phyloP scores from a whole-genome alignment of 2,113 vertebrate species.

The Cathartes aura region DNA sequence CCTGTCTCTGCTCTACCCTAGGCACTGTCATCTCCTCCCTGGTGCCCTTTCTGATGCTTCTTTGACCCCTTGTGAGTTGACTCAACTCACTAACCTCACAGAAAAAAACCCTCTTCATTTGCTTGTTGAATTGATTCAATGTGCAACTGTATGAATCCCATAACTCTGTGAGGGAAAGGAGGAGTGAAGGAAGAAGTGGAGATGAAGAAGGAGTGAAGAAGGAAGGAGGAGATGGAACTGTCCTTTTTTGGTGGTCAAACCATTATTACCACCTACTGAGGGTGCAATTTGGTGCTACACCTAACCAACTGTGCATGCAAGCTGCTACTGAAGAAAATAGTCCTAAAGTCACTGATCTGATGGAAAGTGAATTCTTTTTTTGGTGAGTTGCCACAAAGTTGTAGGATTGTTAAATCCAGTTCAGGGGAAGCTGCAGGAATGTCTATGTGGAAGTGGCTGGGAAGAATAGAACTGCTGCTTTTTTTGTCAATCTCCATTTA shows the following conservation, averaged over 20 bases:
- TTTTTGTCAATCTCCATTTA: not conserved
- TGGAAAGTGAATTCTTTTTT: not conserved
- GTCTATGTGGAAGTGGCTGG: not conserved
- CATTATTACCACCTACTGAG: not conserved
- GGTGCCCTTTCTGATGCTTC: not conserved
- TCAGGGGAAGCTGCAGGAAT: not conserved
- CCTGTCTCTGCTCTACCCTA: not conserved
- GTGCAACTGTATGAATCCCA: not conserved
- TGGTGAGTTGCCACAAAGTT: not conserved
- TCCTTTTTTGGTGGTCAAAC: not conserved
- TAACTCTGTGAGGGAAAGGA: not conserved
- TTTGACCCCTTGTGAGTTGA: not conserved
- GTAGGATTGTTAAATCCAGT: not conserved
- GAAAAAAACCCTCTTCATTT: not conserved
- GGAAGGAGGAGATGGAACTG: not conserved
- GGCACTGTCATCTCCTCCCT: not conserved
- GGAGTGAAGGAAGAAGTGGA: not conserved
- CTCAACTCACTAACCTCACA: not conserved
- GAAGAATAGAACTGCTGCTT: not conserved
- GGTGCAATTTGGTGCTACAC: not conserved
- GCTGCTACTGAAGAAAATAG: not conserved
- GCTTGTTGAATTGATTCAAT: not conserved
- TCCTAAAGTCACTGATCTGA: not conserved
- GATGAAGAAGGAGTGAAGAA: no score
- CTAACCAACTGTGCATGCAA: not conserved